Evolutionary conservation across 2,797 vertebrate genomes (phyloP).

Genomic region (Gymnothorax javanicus): DNA sequence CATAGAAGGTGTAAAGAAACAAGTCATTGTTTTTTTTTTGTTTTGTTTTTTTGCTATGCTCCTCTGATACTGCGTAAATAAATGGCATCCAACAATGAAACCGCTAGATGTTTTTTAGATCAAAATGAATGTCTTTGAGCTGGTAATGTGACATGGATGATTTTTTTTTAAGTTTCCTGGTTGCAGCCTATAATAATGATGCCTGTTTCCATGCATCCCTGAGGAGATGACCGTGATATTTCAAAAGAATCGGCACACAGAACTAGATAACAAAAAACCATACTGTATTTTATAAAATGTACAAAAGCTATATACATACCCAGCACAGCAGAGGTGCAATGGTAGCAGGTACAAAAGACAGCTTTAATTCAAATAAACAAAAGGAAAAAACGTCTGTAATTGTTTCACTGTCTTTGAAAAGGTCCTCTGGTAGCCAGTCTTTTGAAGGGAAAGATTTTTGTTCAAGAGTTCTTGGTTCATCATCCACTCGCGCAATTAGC

Average conservation of each 20-base stretch:
- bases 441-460: constrained; percentile 64
- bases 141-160: constrained; percentile 27
- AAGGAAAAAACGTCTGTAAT: constrained; percentile 52
- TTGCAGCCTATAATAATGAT: constrained; percentile 37
- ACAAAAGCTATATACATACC: constrained; percentile 94
- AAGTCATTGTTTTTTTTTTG: too few relatives aligned
- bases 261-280: constrained; percentile 58
- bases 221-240: constrained; percentile 38
- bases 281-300: constrained; percentile 91
- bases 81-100: constrained; percentile 3
- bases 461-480: constrained; percentile 60
- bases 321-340: constrained; percentile 69
- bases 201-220: constrained; percentile 49
- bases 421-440: constrained; percentile 42
- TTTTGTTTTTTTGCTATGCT: not conserved
- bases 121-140: constrained; percentile 33
- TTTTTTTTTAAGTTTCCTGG: constrained; percentile 29
- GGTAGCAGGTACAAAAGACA: constrained; percentile 60
- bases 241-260: constrained; percentile 58
- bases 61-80: not conserved
- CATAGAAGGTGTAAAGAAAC: too few relatives aligned
- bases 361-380: constrained; percentile 63
- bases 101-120: constrained; percentile 27
- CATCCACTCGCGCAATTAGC: constrained; percentile 64
- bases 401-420: constrained; percentile 47